These are phyloP conservation scores for Leucosticte australis DNA, from an alignment of 2,113 vertebrate species.

Conservation along the genomic window DNA sequence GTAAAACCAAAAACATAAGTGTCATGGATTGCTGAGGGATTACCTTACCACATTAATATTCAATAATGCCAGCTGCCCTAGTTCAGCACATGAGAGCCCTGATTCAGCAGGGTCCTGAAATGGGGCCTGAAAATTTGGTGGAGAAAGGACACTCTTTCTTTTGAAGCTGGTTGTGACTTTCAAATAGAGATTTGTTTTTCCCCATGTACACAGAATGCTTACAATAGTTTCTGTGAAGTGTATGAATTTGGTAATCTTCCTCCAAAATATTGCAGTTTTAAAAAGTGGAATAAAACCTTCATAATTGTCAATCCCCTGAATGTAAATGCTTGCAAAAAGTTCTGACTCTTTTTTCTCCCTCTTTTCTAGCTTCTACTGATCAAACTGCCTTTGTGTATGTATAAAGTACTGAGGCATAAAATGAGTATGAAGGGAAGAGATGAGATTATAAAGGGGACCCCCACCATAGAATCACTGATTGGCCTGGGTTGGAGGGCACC, in stretches of 20 bases:
- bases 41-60: slow-evolving; percentile 58
- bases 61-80: slow-evolving; percentile 16
- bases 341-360: neutral
- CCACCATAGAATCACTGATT: neutral
- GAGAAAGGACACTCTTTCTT: neutral
- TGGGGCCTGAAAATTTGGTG: neutral
- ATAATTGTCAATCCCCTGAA: neutral
- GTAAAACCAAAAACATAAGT: slow-evolving; percentile 62
- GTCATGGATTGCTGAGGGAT: slow-evolving; percentile 22
- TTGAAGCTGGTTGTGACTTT: neutral
- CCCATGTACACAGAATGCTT: neutral
- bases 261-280: neutral
- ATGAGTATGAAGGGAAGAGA: neutral
- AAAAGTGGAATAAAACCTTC: neutral
- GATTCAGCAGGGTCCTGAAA: neutral
- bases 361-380: neutral
- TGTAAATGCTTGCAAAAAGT: neutral
- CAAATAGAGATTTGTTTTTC: neutral
- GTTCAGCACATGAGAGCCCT: neutral
- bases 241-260: neutral
- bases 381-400: neutral
- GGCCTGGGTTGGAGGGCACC: neutral
- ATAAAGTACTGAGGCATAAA: neutral
- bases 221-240: neutral
- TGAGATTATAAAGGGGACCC: neutral